Percentiles rank a stretch among this genome's conserved stretches.
These are phyloP conservation scores for Platycercus adscitus DNA, from an alignment of 2,113 vertebrate species.

Conservation along the genomic window DNA sequence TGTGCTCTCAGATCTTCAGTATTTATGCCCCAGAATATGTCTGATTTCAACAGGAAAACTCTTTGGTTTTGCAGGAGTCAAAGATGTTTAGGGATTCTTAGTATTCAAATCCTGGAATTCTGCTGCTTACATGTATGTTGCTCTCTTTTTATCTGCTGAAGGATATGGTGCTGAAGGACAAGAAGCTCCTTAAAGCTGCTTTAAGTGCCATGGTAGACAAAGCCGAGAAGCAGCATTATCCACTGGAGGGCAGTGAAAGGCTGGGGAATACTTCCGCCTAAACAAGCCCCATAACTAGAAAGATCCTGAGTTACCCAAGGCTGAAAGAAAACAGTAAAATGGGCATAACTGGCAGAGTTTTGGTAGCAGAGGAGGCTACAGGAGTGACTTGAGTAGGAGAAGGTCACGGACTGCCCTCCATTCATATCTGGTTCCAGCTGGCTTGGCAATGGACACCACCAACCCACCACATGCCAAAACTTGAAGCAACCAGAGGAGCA, in stretches of 20 bases:
- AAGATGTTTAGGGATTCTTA: background rate
- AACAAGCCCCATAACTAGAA: background rate
- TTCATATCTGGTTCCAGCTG: background rate
- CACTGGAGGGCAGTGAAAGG: constrained; percentile 16
- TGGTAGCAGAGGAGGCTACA: background rate
- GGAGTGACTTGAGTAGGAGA: background rate
- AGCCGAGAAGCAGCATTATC: background rate
- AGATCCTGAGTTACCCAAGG: background rate
- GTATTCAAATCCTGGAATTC: background rate
- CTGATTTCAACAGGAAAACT: background rate
- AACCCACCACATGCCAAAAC: background rate
- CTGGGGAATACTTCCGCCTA: background rate
- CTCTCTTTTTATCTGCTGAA: background rate
- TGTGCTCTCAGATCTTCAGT: background rate
- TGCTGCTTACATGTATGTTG: background rate
- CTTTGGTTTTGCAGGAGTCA: background rate
- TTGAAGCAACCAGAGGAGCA: background rate
- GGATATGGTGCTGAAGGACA: background rate
- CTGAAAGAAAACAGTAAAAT: background rate
- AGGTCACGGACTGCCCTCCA: background rate
- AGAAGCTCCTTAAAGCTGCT: background rate
- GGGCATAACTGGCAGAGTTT: background rate
- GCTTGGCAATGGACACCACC: background rate
- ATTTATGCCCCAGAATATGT: background rate
- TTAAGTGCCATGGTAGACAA: background rate